Base-by-base conservation (phyloP, 2,888 invertebrate genomes). In the Leptinotarsa juncta region DNA sequence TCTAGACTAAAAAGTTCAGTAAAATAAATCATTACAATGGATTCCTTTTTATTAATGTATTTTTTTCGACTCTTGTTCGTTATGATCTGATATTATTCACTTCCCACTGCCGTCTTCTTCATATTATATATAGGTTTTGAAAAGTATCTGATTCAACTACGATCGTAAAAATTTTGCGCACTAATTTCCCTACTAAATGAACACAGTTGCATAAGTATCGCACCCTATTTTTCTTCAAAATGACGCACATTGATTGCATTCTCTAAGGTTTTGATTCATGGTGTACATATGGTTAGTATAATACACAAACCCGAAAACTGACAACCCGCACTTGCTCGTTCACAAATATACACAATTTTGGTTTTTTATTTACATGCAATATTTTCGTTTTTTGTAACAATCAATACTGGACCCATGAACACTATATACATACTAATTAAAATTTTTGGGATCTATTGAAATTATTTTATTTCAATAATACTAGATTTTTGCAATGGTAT, bases 131-230 rank as follows among this genome's bases (percentile, higher is more conserved):
- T 57, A 69, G 23, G 7, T 20, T 20, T 69, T 48, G 23, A 3
- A n/a, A 14, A 68, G 12, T n/a, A 12, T 20, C 42, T 53, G 48
- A 12, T 69, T 57, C 48, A 20, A 18, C 57, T 60, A 23, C 23
- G 18, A 42, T 42, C 18, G 55, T 42, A 26, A 55, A n/a, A 70
- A 62, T 66, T 26, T 48, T 48, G 57, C 57, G 70, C 70, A 73
- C 73, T 70, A 70, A 67, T 67, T 49, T 55, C 23, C 66, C 42
- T 32, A 55, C 66, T 67, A 51, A 66, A 23, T 48, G 53, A 48
- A 42, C 53, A 66, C 67, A 50, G 15, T 23, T 57, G 23, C n/a
- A 53, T 55, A 50, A 5, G 18, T 57, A n/a, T 48, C 48, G 69
- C 69, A 69, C 69, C 57, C 23, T 67, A 69, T n/a, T 16, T 57